Evolutionary conservation across 1,140 invertebrate species (phyloP).

Genomic region (Penaeus vannamei): DNA sequence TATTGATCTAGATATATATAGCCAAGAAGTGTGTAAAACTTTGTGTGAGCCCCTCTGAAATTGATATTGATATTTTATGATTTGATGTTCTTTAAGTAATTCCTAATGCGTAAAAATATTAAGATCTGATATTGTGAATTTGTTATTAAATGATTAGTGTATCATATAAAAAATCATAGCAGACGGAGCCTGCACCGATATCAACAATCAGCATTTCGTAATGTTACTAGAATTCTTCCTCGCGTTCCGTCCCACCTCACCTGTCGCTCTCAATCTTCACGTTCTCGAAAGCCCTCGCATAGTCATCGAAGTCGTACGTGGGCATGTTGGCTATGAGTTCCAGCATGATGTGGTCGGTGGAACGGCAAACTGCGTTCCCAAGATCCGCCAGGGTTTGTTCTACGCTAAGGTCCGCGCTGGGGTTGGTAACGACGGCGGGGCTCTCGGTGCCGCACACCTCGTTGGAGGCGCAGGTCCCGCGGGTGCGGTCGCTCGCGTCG

Average conservation of each 20-base stretch:
- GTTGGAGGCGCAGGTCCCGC: conserved; percentile 44
- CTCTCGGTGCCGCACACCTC: conserved; percentile 44
- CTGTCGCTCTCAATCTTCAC: conserved; percentile 50
- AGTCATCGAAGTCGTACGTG: conserved; percentile 48
- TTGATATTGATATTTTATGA: not conserved
- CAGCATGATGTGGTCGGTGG: conserved; percentile 61
- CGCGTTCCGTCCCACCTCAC: conserved; percentile 4
- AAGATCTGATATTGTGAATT: too few species aligned
- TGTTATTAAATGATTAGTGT: too few species aligned
- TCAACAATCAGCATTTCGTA: too few species aligned
- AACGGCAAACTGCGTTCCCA: conserved; percentile 53
- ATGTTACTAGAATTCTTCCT: not conserved
- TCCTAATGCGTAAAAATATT: too few species aligned
- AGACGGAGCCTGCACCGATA: too few species aligned
- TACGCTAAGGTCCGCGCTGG: not conserved
- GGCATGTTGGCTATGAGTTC: conserved; percentile 61
- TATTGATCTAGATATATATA: not conserved
- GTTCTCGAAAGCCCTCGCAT: conserved; percentile 33
- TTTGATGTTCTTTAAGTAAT: too few species aligned
- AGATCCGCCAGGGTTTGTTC: conserved; percentile 54
- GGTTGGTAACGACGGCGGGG: not conserved
- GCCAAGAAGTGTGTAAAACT: not conserved
- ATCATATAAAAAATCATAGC: too few species aligned
- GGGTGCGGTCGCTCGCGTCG: not conserved
- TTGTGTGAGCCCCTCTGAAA: not conserved